Conservation (phyloP, 2,797 vertebrate genomes). For the Hydrophis major region DNA sequence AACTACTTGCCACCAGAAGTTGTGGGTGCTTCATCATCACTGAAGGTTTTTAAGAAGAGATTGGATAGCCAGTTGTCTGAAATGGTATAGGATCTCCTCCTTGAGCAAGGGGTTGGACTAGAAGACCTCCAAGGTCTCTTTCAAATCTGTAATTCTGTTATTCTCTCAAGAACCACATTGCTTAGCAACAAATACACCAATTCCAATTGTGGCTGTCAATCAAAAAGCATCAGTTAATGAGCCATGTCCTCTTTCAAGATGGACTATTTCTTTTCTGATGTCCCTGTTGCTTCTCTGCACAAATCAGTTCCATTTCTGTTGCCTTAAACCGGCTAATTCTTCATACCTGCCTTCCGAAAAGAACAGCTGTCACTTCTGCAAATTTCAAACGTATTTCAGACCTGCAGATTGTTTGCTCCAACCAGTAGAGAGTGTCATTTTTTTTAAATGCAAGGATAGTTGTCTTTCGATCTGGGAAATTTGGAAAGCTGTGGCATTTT, state of each 20-base stretch:
- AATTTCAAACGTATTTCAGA: neutral
- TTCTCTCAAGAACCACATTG: neutral
- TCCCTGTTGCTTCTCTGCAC: neutral
- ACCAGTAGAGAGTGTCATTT: neutral
- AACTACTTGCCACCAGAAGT: no score
- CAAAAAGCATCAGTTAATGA: neutral
- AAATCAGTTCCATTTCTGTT: neutral
- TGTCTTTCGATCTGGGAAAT: neutral
- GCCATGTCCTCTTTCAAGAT: neutral
- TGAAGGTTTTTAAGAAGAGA: neutral
- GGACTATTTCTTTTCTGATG: neutral
- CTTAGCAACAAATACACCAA: neutral
- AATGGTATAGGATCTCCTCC: neutral
- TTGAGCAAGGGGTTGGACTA: neutral
- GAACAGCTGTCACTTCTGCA: neutral
- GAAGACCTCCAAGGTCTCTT: neutral
- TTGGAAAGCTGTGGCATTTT: neutral
- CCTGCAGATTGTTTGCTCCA: neutral
- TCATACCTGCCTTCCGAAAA: neutral
- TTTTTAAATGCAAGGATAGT: neutral
- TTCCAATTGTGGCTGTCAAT: neutral
- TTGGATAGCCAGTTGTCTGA: rapidly evolving
- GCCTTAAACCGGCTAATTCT: neutral
- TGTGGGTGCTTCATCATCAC: neutral
- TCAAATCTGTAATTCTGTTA: neutral